Evolutionary conservation across 2,888 invertebrate species (phyloP).

Genomic region (Syrista parreyssii): DNA sequence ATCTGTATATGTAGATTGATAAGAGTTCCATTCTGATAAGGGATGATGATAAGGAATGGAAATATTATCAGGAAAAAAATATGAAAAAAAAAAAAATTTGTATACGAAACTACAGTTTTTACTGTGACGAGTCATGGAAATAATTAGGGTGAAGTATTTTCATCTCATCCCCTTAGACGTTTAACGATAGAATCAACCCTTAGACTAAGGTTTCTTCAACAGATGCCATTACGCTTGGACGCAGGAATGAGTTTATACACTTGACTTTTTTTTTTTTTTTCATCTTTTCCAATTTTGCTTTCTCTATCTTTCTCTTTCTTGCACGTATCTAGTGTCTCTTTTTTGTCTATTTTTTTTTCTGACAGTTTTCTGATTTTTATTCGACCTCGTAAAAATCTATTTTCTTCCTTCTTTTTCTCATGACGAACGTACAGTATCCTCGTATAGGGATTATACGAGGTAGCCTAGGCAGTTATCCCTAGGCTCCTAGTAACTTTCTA

Average conservation of each 20-base stretch:
- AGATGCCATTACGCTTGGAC: background rate
- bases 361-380: background rate
- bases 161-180: background rate
- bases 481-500: background rate
- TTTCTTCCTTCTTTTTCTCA: too few species aligned
- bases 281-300: background rate
- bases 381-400: background rate
- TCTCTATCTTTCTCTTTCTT: too few species aligned
- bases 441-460: too few species aligned
- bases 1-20: background rate
- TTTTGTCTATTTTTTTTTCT: background rate
- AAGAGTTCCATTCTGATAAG: background rate
- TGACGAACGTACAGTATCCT: too few species aligned
- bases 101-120: background rate
- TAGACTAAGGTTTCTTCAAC: background rate
- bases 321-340: background rate
- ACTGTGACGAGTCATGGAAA: background rate
- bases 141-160: background rate
- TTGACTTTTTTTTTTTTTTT: background rate
- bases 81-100: background rate
- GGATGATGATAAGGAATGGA: background rate
- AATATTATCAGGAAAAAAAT: too few species aligned
- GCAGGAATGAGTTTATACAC: background rate
- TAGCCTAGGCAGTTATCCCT: too few species aligned
- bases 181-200: background rate